Evolutionary conservation across 2,113 vertebrate genomes (phyloP).

Genomic region (Benitochromis conjunctus): DNA sequence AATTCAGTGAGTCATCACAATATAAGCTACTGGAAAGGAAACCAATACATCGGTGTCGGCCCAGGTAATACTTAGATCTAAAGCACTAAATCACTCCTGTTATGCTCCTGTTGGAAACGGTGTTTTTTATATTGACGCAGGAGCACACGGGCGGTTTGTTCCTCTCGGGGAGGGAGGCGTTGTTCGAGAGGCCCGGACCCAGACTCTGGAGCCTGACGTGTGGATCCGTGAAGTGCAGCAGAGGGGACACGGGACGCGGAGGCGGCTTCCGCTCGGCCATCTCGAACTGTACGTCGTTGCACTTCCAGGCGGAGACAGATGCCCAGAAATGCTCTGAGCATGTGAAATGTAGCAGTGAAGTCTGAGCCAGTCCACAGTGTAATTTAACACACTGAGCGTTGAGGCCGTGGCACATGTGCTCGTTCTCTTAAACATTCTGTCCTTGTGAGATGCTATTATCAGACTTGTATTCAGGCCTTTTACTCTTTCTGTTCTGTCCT

Average conservation of each 20-base stretch:
- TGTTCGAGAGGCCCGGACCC: slow-evolving; percentile 84
- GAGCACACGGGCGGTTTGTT: slow-evolving; percentile 86
- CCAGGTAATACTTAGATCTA: slow-evolving; percentile 74
- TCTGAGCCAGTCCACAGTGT: neutral
- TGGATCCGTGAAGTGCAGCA: slow-evolving; percentile 87
- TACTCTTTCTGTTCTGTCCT: neutral
- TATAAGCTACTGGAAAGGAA: slow-evolving; percentile 84
- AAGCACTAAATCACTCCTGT: neutral
- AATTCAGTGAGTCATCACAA: slow-evolving; percentile 86
- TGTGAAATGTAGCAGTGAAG: slow-evolving; percentile 1
- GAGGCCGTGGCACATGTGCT: neutral
- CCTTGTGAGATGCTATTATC: neutral
- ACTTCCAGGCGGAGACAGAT: neutral
- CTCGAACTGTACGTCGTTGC: slow-evolving; percentile 79
- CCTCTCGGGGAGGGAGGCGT: slow-evolving; percentile 55
- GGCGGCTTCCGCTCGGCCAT: slow-evolving; percentile 59
- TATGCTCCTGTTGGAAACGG: neutral
- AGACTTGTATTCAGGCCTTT: neutral
- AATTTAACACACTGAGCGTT: neutral
- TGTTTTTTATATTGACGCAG: slow-evolving; percentile 50
- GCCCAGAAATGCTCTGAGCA: neutral
- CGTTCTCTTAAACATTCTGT: slow-evolving; percentile 17
- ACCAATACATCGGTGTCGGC: slow-evolving; percentile 87
- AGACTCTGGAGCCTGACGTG: slow-evolving; percentile 82
- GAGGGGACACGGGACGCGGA: slow-evolving; percentile 83